Conservation (phyloP, 2,113 vertebrate genomes). For the Elaphurus davidianus region DNA sequence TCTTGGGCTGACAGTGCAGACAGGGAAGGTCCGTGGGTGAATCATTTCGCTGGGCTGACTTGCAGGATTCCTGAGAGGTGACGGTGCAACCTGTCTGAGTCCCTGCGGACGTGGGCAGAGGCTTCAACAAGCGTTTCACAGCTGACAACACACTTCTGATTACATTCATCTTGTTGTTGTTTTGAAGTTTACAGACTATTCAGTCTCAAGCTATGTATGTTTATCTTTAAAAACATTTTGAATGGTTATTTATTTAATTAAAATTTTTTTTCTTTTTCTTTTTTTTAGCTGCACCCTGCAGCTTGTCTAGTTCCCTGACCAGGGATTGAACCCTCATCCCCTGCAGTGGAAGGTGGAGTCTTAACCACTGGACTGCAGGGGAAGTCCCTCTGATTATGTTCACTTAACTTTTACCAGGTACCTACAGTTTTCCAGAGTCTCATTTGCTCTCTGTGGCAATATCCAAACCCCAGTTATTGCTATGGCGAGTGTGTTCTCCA, state of each 20-base stretch:
- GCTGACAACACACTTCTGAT: neutral
- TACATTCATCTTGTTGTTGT: neutral
- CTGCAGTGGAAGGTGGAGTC: neutral
- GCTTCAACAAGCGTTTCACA: neutral
- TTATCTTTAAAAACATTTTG: neutral
- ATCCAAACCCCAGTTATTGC: neutral
- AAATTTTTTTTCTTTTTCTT: neutral
- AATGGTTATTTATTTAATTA: neutral
- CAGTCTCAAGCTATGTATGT: neutral
- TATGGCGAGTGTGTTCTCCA: neutral
- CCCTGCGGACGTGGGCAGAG: neutral
- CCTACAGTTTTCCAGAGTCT: neutral
- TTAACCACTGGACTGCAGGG: neutral
- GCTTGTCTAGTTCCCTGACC: neutral
- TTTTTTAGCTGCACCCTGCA: neutral
- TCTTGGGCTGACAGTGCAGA: neutral
- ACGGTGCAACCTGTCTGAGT: rapidly evolving
- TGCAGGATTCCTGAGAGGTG: neutral
- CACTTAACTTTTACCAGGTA: neutral
- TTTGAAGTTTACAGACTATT: neutral
- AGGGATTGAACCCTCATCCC: neutral
- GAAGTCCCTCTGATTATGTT: neutral
- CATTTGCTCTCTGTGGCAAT: neutral
- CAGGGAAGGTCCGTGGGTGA: neutral
- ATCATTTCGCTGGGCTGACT: neutral